phyloP scores from a whole-genome alignment of 2,888 invertebrate species.

The Bhutanitis thaidina region DNA sequence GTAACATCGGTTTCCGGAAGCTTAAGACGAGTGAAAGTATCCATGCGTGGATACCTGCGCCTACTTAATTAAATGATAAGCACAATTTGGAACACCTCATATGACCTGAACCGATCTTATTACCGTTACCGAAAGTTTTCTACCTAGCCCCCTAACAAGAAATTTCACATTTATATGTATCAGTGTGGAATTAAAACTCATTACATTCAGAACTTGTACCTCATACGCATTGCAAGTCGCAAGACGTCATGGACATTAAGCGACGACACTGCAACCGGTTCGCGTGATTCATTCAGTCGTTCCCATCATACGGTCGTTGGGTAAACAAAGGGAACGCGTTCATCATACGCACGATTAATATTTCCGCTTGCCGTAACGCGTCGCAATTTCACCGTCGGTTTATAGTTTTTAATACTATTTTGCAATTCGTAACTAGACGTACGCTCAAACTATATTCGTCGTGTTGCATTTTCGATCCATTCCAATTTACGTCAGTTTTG shows the following conservation, averaged over 20 bases:
- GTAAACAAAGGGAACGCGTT: slow-evolving; percentile 50
- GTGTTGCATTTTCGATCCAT: slow-evolving; percentile 25
- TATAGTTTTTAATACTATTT: slow-evolving; percentile 52
- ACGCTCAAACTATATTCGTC: slow-evolving; percentile 37
- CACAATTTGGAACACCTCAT: too few relatives aligned
- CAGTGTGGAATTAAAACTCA: neutral
- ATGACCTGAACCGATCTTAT: too few relatives aligned
- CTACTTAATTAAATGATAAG: too few relatives aligned
- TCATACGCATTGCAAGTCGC: neutral
- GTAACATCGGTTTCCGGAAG: too few relatives aligned
- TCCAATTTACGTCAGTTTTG: slow-evolving; percentile 24
- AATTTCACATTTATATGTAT: too few relatives aligned
- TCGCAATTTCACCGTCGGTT: slow-evolving; percentile 34
- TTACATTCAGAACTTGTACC: too few relatives aligned
- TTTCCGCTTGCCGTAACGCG: slow-evolving; percentile 53
- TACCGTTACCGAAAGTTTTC: too few relatives aligned
- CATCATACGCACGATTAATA: slow-evolving; percentile 49
- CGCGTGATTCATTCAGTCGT: slow-evolving; percentile 26
- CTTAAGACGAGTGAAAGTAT: too few relatives aligned
- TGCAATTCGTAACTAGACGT: slow-evolving; percentile 43
- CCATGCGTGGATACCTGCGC: too few relatives aligned
- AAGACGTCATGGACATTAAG: slow-evolving; percentile 4
- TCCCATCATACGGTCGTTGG: slow-evolving; percentile 26
- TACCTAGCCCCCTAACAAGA: too few relatives aligned
- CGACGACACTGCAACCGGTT: slow-evolving; percentile 25